A percentile compares a stretch with the other conserved stretches of the same genome.
Evolutionary conservation across 2,888 invertebrate genomes (phyloP).

Genomic region (Trissolcus japonicus): DNA sequence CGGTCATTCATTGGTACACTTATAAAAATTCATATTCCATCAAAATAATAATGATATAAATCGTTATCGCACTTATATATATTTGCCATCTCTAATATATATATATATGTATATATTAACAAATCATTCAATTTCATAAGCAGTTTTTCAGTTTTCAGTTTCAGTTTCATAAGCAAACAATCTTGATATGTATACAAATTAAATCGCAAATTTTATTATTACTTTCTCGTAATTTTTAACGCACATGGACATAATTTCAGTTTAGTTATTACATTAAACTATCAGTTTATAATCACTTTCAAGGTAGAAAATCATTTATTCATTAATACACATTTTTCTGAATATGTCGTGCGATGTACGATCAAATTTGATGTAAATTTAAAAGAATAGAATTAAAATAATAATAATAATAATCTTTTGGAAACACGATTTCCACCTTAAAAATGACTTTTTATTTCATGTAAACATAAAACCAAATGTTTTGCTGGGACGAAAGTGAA

Average conservation of each 20-base stretch:
- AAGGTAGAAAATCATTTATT: background rate
- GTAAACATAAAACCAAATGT: slow-evolving; percentile 11
- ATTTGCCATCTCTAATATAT: background rate
- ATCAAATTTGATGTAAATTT: background rate
- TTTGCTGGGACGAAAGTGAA: slow-evolving; percentile 34
- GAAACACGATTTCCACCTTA: background rate
- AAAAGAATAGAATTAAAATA: background rate
- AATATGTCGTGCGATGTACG: background rate
- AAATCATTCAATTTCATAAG: slow-evolving; percentile 25
- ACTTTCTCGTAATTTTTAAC: background rate
- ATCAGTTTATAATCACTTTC: background rate
- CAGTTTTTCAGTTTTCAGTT: slow-evolving; percentile 6
- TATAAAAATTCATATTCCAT: background rate
- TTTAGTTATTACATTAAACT: background rate
- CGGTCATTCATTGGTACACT: too few relatives aligned
- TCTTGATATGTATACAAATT: slow-evolving; percentile 64
- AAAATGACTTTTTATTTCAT: background rate
- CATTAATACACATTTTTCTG: background rate
- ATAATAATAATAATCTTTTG: too few relatives aligned
- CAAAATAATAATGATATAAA: background rate
- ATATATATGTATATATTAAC: background rate
- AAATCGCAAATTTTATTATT: slow-evolving; percentile 19
- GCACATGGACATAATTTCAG: background rate
- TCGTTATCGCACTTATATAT: background rate
- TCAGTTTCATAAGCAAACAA: slow-evolving; percentile 30